These are phyloP conservation scores for Dicranocentrus wangi DNA, from an alignment of 2,888 invertebrate species.

Conservation along the genomic window DNA sequence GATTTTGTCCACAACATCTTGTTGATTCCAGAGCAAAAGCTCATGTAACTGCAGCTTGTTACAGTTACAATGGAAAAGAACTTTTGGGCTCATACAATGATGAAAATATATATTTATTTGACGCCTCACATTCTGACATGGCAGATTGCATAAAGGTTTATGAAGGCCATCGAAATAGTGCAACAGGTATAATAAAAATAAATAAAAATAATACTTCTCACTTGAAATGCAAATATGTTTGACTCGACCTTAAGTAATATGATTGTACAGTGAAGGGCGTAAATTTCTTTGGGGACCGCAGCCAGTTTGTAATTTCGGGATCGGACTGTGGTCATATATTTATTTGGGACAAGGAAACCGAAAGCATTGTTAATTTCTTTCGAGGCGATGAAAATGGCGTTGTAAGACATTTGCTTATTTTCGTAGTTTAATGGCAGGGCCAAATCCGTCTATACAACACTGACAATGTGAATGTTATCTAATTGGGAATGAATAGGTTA, in stretches of 20 bases:
- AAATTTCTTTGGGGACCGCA: slow-evolving; percentile 92
- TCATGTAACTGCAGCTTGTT: slow-evolving; percentile 91
- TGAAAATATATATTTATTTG: slow-evolving; percentile 92
- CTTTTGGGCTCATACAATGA: slow-evolving; percentile 95
- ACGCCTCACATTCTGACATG: slow-evolving; percentile 78
- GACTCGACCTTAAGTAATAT: not conserved
- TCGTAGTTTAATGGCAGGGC: slow-evolving; percentile 4
- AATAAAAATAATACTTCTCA: not conserved
- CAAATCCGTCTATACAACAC: not conserved
- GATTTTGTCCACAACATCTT: slow-evolving; percentile 80
- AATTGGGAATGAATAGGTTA: slow-evolving; percentile 81
- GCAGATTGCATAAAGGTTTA: slow-evolving; percentile 79
- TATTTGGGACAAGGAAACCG: slow-evolving; percentile 92
- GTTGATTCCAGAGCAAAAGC: slow-evolving; percentile 75
- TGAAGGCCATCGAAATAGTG: slow-evolving; percentile 80
- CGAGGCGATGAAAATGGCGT: slow-evolving; percentile 87
- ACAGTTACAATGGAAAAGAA: slow-evolving; percentile 92
- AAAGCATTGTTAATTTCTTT: slow-evolving; percentile 91
- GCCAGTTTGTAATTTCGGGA: slow-evolving; percentile 93
- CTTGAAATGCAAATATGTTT: not conserved
- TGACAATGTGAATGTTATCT: not conserved
- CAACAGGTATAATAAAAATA: slow-evolving; percentile 78
- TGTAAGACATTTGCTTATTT: slow-evolving; percentile 82
- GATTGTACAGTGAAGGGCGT: slow-evolving; percentile 86
- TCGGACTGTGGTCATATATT: slow-evolving; percentile 91